These are phyloP conservation scores for Hypocryptadius cinnamomeus DNA, from an alignment of 2,113 vertebrate genomes.

Conservation along the genomic window DNA sequence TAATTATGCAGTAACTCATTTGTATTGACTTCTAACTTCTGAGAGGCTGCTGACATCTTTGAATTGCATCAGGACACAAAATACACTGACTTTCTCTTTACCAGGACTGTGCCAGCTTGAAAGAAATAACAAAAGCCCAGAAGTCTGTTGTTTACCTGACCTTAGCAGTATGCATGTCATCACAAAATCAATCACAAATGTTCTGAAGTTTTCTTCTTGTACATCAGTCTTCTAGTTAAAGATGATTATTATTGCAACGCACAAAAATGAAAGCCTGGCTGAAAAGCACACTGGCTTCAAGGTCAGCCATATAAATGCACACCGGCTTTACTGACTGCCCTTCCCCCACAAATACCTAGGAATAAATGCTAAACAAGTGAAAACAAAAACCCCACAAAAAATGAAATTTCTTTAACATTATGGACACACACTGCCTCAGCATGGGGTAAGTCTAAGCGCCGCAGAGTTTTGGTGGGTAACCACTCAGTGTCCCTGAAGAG, in stretches of 20 bases:
- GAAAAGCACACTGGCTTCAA: not conserved
- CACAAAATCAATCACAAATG: not conserved
- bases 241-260: not conserved
- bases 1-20: not conserved
- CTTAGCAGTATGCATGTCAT: not conserved
- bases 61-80: not conserved
- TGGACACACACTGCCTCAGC: not conserved
- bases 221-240: not conserved
- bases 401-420: not conserved
- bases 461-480: not conserved
- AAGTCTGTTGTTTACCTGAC: not conserved
- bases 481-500: not conserved
- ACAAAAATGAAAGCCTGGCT: not conserved
- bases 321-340: not conserved
- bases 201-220: not conserved
- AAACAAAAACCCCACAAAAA: not conserved
- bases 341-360: not conserved
- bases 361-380: not conserved
- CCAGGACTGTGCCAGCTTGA: not conserved
- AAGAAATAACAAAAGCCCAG: not conserved
- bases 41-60: not conserved
- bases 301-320: not conserved
- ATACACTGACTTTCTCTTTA: not conserved
- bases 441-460: fast-evolving
- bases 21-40: not conserved